Percentiles rank a stretch among this genome's conserved stretches.
phyloP scores from a whole-genome alignment of 2,797 vertebrate genomes.

The Acipenser oxyrinchus region DNA sequence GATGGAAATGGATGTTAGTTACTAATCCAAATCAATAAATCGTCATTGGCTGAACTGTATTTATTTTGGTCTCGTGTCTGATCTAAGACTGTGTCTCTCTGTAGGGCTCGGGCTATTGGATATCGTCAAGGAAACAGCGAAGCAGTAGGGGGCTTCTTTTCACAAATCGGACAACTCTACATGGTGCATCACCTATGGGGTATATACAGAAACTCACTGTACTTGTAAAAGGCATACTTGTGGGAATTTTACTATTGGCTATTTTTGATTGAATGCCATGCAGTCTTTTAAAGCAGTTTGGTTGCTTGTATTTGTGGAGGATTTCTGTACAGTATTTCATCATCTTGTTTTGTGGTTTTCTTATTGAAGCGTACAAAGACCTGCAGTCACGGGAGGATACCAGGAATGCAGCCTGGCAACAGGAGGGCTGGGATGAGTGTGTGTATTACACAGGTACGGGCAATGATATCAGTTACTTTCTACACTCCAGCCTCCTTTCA shows the following conservation, averaged over 20 bases:
- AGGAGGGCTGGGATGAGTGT: constrained; percentile 90
- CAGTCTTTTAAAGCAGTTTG: too few relatives aligned
- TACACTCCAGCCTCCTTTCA: too few relatives aligned
- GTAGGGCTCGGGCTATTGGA: constrained; percentile 85
- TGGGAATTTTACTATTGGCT: too few relatives aligned
- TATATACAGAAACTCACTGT: constrained; percentile 32
- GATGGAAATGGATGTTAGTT: too few relatives aligned
- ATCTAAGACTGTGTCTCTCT: constrained; percentile 11
- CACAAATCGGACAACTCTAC: constrained; percentile 89
- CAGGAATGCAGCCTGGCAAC: constrained; percentile 85
- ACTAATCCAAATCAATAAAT: too few relatives aligned
- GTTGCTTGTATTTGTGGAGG: too few relatives aligned
- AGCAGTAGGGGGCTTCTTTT: constrained; percentile 93
- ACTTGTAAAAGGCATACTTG: too few relatives aligned
- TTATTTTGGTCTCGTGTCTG: neutral
- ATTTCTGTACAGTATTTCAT: too few relatives aligned
- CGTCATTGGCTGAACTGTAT: neutral
- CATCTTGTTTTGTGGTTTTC: neutral
- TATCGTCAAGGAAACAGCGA: constrained; percentile 81
- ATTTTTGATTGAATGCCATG: too few relatives aligned
- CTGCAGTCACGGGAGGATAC: constrained; percentile 86
- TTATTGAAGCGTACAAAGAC: constrained; percentile 81
- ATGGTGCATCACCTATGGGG: constrained; percentile 97
- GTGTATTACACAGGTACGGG: constrained; percentile 92
- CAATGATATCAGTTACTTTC: too few relatives aligned